Evolutionary conservation across 2,888 invertebrate species (phyloP), one percentile per base, ranked within the genome.

Genomic region (Calephelis perditalis): DNA sequence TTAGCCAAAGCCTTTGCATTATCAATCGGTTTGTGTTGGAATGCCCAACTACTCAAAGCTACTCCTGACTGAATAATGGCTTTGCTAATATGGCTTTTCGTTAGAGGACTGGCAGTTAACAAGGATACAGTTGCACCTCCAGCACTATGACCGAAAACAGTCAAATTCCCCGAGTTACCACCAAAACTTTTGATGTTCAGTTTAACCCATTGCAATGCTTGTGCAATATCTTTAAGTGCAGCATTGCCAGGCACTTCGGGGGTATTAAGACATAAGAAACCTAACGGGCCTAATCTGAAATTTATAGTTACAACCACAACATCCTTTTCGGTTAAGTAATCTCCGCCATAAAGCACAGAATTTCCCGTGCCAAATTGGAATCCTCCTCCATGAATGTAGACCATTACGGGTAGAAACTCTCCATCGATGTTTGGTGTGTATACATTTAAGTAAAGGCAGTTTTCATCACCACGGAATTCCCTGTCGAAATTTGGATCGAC

Each of bases 371-470:
- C 93, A 8, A 76, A 84, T 8, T 81, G 72, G 69, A 91, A 91
- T 0, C 84, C 92, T 0, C 93, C 92, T 2, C 92, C 92, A 55
- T 93, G 92, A 58, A 92, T 82, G 76, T 77, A 92, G 2, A 93
- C 76, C 92, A 93, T 92, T 7, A 92, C 92, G 0, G 93, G 92
- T 0, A 87, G 78, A 71, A 84, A 82, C 1, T 79, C 81, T 0
- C 82, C 80, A 56, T 91, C 89, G 56, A 94, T 75, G 65, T 86
- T 91, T 0, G 94, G 93, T 0, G 93, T 92, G 79, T 92, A 94
- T 0, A 95, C 91, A 74, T 94, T 95, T 3, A 95, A 82, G 74
- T 93, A 94, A 0, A 95, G 87, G 69, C 95, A 95, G 77, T 95
- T 94, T 69, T 95, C 95, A 58, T 80, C 85, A 0, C 94, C 94